phyloP scores from a whole-genome alignment of 1,140 invertebrate species.

The Steinernema khuongi region DNA sequence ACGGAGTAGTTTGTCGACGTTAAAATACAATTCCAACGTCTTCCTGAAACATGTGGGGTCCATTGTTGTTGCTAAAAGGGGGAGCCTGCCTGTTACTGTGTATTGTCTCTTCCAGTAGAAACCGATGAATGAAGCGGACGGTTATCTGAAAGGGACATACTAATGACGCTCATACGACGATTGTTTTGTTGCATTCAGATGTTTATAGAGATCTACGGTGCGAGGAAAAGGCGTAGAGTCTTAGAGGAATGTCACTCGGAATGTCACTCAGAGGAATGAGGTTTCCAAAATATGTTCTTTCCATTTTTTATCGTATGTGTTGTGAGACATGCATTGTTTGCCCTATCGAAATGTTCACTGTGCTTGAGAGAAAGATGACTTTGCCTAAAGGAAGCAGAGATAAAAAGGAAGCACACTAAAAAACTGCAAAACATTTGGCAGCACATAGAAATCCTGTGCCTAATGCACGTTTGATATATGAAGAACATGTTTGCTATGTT shows the following conservation, averaged over 20 bases:
- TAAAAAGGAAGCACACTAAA: conserved; percentile 17
- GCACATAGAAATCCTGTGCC: too few relatives aligned
- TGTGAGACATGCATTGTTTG: too few relatives aligned
- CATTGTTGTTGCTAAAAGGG: conserved; percentile 27
- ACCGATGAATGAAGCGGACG: not conserved
- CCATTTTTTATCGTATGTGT: not conserved
- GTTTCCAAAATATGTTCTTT: not conserved
- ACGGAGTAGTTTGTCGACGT: not conserved
- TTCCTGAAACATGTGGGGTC: conserved; percentile 48
- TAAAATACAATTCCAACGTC: conserved; percentile 49
- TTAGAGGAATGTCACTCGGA: conserved; percentile 13
- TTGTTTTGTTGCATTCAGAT: too few relatives aligned
- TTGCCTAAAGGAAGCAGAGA: too few relatives aligned
- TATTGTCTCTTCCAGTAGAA: conserved; percentile 9
- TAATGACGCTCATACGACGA: too few relatives aligned
- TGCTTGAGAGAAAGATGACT: too few relatives aligned
- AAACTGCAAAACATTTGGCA: not conserved
- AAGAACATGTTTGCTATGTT: conserved; percentile 13
- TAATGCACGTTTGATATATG: not conserved
- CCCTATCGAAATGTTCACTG: too few relatives aligned
- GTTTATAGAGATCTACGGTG: too few relatives aligned
- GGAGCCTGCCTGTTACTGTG: conserved; percentile 4
- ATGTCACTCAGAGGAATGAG: not conserved
- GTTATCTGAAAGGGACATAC: conserved; percentile 19
- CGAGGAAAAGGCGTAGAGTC: too few relatives aligned